Evolutionary conservation across 2,797 vertebrate species (phyloP).

Genomic region (Squalus acanthias): DNA sequence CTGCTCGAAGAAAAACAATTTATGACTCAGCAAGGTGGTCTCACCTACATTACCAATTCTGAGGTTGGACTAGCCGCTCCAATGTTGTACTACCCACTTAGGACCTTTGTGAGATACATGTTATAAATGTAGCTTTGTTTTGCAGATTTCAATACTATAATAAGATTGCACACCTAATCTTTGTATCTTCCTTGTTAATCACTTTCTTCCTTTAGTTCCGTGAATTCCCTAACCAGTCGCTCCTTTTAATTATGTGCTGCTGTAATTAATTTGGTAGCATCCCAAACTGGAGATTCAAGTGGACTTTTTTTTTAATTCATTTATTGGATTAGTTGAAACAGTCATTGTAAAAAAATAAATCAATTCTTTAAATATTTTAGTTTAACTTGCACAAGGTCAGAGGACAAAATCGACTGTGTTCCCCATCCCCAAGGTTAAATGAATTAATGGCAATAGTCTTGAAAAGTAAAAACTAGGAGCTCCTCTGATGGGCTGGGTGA

Average conservation of each 20-base stretch:
- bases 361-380: not conserved
- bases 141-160: not conserved
- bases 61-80: too few species aligned
- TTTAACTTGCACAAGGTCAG: not conserved
- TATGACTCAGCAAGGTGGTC: too few species aligned
- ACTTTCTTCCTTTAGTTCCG: not conserved
- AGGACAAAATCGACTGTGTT: not conserved
- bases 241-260: not conserved
- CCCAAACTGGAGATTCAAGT: not conserved
- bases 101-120: too few species aligned
- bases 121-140: too few species aligned
- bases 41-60: too few species aligned
- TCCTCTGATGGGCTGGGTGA: not conserved
- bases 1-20: too few species aligned
- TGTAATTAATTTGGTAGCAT: not conserved
- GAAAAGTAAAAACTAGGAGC: not conserved
- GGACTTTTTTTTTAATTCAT: not conserved
- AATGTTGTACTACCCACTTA: too few species aligned
- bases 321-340: not conserved
- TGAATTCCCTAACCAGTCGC: not conserved
- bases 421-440: not conserved
- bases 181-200: constrained; percentile 1
- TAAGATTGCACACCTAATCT: not conserved
- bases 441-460: not conserved
- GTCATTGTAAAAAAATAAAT: not conserved